A percentile compares a stretch with the other conserved stretches of the same genome.
Conservation (phyloP, 1,140 invertebrate species). For the Aphelenchoides fujianensis region DNA sequence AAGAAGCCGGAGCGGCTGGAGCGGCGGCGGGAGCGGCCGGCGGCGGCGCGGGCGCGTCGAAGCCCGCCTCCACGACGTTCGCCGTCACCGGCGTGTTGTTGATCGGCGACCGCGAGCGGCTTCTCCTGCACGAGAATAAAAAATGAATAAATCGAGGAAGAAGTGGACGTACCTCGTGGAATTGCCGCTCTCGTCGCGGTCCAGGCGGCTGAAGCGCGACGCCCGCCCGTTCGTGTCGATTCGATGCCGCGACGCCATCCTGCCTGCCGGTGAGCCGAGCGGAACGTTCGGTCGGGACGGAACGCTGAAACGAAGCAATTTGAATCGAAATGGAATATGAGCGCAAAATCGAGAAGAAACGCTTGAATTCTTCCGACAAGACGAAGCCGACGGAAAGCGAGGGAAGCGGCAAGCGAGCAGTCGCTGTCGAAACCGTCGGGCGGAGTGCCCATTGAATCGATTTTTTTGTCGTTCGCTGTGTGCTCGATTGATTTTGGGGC, state of each 20-base stretch:
- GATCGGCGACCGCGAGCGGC: slow-evolving; percentile 14
- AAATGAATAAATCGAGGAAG: neutral
- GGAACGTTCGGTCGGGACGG: neutral
- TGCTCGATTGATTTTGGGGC: neutral
- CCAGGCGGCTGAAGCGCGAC: slow-evolving; percentile 7
- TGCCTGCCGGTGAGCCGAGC: neutral
- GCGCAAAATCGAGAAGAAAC: no score
- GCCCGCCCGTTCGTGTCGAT: slow-evolving; percentile 1
- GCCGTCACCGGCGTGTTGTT: slow-evolving; percentile 4
- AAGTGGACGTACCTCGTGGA: neutral
- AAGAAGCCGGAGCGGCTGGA: no score
- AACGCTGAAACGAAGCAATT: neutral
- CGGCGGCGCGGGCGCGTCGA: slow-evolving; percentile 13
- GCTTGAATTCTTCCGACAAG: neutral
- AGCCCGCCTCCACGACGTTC: slow-evolving; percentile 3
- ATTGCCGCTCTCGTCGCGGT: neutral
- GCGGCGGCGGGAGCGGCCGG: neutral
- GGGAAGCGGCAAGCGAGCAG: neutral
- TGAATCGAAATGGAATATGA: neutral
- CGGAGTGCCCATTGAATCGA: no score
- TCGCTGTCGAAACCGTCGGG: neutral
- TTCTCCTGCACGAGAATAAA: slow-evolving; percentile 1
- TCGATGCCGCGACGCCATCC: slow-evolving; percentile 8
- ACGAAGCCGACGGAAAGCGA: neutral
- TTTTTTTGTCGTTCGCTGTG: neutral